Evolutionary conservation across 2,113 vertebrate species (phyloP), one percentile per base, ranked within the genome.

Genomic region (Perca schrenkii): DNA sequence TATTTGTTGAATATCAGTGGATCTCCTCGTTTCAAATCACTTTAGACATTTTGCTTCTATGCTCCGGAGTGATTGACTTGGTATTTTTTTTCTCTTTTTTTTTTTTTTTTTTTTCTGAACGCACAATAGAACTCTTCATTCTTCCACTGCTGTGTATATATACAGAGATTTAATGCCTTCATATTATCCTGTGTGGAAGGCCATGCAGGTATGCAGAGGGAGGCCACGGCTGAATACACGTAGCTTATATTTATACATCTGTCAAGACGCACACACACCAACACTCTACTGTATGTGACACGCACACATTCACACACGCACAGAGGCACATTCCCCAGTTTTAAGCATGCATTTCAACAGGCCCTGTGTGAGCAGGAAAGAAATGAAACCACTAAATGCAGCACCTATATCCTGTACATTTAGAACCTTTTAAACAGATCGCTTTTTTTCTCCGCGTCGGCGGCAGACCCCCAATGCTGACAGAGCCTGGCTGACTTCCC

Each of bases 401-500:
- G 79, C 86, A 84, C 43, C 60, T 88, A 88, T 86, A 87, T 88
- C 73, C 83, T 89, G 84, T 34, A 79, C 87, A 86, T 85, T 88
- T 88, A 52, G 85, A 91, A 64, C 82, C 79, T 84, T 90, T 91
- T 79, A 88, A 91, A 93, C 36, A 6, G n/a, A 31, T 65, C 57
- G 56, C 81, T 0, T 77, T 78, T 64, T 73, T 22, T 17, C 67
- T 67, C 49, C 0, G 28, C 40, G 63, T 80, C 22, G 90, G 88
- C 88, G 49, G 64, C 68, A 56, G 90, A 85, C 82, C 52, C 84
- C 85, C 89, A 87, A 86, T 83, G 72, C 89, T 84, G 77, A 94
- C 91, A 89, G 81, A 79, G 25, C 87, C 93, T 95, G 94, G 90
- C 93, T 85, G 53, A 12, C 63, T 91, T 92, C 94, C 93, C 88